Percentiles rank a stretch among this genome's conserved stretches.
phyloP scores from a whole-genome alignment of 2,113 vertebrate genomes.

The Halichoeres trimaculatus region DNA sequence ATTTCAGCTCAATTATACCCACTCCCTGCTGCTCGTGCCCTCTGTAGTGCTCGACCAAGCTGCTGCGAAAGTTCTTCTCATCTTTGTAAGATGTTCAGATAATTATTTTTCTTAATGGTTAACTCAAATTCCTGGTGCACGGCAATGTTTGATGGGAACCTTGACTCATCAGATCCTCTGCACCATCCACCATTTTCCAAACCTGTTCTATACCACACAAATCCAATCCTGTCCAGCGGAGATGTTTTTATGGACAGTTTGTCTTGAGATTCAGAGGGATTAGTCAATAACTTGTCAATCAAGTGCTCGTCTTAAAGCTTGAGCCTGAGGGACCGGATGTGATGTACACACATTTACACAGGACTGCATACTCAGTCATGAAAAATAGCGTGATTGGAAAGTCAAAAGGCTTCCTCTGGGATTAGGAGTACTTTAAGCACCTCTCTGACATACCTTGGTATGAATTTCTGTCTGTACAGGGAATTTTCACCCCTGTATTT shows the following conservation, averaged over 20 bases:
- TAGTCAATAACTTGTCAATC: conserved; percentile 67
- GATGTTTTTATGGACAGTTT: conserved; percentile 65
- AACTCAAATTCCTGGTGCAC: conserved; percentile 57
- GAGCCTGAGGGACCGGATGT: conserved; percentile 13
- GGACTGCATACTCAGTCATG: conserved; percentile 1
- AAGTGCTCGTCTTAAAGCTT: conserved; percentile 37
- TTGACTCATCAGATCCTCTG: conserved; percentile 21
- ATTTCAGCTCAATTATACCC: conserved; percentile 85
- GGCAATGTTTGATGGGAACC: conserved; percentile 46
- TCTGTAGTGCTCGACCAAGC: conserved; percentile 75
- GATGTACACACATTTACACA: background rate
- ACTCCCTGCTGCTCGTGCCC: conserved; percentile 83
- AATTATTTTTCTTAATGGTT: conserved; percentile 78
- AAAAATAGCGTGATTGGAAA: conserved; percentile 11
- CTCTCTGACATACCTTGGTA: background rate
- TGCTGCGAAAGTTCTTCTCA: conserved; percentile 71
- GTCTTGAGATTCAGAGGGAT: conserved; percentile 59
- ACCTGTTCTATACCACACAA: conserved; percentile 28
- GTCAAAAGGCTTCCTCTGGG: background rate
- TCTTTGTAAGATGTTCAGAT: conserved; percentile 75
- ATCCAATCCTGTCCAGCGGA: conserved; percentile 16
- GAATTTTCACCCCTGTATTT: background rate
- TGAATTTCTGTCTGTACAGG: background rate
- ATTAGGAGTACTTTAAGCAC: background rate
- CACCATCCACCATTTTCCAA: conserved; percentile 12